Conservation (phyloP, 2,113 vertebrate species). For the Corynorhinus townsendii region DNA sequence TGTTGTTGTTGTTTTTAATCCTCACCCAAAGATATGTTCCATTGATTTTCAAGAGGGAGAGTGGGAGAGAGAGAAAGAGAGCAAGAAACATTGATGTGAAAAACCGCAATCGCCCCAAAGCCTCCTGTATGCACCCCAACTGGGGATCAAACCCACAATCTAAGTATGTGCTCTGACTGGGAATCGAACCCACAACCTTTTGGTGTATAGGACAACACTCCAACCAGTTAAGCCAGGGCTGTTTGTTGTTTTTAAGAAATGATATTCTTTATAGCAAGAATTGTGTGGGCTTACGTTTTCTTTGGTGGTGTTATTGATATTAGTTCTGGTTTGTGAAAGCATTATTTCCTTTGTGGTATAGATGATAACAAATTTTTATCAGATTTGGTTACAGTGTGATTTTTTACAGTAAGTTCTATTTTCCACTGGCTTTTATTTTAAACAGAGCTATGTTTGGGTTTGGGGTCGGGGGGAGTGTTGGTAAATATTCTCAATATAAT, state of each 20-base stretch:
- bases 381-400: not conserved
- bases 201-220: not conserved
- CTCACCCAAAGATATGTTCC: not conserved
- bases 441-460: not conserved
- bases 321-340: not conserved
- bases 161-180: not conserved
- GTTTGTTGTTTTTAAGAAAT: not conserved
- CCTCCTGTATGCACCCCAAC: not conserved
- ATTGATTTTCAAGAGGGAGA: not conserved
- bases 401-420: conserved; percentile 16
- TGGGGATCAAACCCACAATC: not conserved
- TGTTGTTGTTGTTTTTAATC: not conserved
- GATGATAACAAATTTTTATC: not conserved
- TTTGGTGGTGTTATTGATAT: not conserved
- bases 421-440: conserved; percentile 24
- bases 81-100: not conserved
- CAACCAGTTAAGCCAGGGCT: not conserved
- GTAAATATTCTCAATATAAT: not conserved
- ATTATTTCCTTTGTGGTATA: not conserved
- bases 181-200: not conserved
- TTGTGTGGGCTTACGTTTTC: not conserved
- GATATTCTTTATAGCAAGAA: not conserved
- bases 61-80: not conserved
- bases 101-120: not conserved
- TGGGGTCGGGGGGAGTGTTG: not conserved